Evolutionary conservation across 2,113 vertebrate genomes (phyloP).

Genomic region (Tragelaphus scriptus): DNA sequence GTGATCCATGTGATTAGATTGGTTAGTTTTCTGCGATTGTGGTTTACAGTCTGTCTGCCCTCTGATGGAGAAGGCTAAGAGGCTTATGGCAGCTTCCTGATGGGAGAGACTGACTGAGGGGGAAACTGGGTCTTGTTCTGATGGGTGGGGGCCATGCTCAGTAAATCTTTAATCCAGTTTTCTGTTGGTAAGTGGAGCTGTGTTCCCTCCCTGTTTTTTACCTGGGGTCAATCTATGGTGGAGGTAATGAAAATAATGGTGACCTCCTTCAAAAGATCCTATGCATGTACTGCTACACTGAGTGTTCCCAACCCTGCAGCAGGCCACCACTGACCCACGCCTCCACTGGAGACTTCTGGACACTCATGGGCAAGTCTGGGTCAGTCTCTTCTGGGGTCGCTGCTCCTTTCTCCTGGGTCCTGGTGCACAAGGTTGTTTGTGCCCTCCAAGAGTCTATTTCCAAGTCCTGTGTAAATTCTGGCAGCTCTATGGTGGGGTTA

Average conservation of each 20-base stretch:
- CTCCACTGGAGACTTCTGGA: background rate
- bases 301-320: background rate
- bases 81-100: background rate
- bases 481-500: background rate
- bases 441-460: background rate
- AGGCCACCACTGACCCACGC: background rate
- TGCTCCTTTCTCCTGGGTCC: background rate
- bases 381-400: fast-evolving
- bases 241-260: background rate
- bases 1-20: background rate
- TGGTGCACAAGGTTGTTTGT: background rate
- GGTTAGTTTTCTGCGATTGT: background rate
- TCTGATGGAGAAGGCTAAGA: background rate
- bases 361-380: background rate
- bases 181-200: background rate
- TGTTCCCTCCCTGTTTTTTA: background rate
- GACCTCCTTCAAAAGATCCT: background rate
- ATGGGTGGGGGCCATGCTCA: background rate
- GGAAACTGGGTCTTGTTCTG: background rate
- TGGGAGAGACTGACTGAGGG: background rate
- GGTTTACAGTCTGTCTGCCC: background rate
- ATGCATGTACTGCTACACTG: background rate
- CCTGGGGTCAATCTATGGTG: background rate
- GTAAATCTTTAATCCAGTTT: background rate
- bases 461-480: background rate